Conservation (phyloP, 2,797 vertebrate species). For the Brachyalestes nurse region DNA sequence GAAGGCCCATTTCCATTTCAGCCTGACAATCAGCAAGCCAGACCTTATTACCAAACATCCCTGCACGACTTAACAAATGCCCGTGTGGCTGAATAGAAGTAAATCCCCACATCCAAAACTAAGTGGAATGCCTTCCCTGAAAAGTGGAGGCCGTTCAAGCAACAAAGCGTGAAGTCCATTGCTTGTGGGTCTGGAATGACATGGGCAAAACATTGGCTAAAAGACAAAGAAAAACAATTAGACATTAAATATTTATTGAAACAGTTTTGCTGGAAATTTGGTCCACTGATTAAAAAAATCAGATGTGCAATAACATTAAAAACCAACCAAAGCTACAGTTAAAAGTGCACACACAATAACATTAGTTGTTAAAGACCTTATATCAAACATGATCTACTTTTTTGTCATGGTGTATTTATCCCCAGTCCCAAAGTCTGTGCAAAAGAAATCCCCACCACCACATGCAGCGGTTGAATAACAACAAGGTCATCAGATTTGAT, state of each 20-base stretch:
- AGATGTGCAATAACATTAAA: slow-evolving; percentile 32
- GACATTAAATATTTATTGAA: slow-evolving; percentile 69
- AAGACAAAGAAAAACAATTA: neutral
- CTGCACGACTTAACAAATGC: neutral
- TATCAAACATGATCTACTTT: neutral
- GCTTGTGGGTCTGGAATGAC: neutral
- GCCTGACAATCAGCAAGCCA: neutral
- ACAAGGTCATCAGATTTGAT: neutral
- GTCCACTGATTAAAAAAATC: slow-evolving; percentile 61
- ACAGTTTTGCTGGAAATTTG: slow-evolving; percentile 62
- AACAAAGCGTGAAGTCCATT: neutral
- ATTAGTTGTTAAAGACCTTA: slow-evolving; percentile 13
- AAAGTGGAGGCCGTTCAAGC: neutral
- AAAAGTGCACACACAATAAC: neutral
- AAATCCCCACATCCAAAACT: neutral
- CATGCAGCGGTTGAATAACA: neutral
- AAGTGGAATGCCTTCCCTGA: neutral
- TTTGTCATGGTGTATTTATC: neutral
- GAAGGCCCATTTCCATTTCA: neutral
- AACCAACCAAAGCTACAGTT: neutral
- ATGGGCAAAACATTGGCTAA: neutral
- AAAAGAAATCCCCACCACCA: neutral
- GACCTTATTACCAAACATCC: neutral
- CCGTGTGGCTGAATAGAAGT: neutral
- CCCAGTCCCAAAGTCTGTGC: neutral